These are phyloP conservation scores for Sylvia borin DNA, from an alignment of 2,797 vertebrate genomes.

Conservation along the genomic window DNA sequence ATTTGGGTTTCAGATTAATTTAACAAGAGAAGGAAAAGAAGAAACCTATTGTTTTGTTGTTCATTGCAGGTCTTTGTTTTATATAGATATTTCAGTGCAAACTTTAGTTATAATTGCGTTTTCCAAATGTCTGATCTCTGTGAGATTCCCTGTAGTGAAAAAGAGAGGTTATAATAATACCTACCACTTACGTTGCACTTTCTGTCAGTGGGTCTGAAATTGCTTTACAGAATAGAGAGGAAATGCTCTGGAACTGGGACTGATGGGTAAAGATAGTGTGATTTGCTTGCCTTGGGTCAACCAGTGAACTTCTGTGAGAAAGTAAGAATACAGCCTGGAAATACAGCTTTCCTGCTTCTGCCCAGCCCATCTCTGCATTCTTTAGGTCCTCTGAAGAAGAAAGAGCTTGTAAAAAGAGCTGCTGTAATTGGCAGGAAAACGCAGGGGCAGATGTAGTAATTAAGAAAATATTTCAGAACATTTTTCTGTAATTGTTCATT, in stretches of 20 bases:
- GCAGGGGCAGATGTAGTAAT: not conserved
- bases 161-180: not conserved
- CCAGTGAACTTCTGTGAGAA: not conserved
- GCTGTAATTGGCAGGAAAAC: not conserved
- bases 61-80: not conserved
- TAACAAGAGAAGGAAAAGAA: not conserved
- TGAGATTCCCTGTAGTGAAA: not conserved
- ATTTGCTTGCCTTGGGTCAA: not conserved
- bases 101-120: not conserved
- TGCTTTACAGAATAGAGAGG: not conserved
- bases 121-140: not conserved
- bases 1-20: not conserved
- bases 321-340: not conserved
- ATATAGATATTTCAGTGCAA: not conserved
- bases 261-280: not conserved
- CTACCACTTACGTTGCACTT: not conserved
- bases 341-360: not conserved
- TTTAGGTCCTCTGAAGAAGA: not conserved
- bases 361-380: not conserved
- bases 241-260: not conserved
- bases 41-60: not conserved
- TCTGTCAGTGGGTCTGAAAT: not conserved
- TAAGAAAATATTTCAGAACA: not conserved
- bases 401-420: not conserved
- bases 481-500: not conserved